phyloP scores from a whole-genome alignment of 2,888 invertebrate genomes.

The Acanthoscelides obtectus region DNA sequence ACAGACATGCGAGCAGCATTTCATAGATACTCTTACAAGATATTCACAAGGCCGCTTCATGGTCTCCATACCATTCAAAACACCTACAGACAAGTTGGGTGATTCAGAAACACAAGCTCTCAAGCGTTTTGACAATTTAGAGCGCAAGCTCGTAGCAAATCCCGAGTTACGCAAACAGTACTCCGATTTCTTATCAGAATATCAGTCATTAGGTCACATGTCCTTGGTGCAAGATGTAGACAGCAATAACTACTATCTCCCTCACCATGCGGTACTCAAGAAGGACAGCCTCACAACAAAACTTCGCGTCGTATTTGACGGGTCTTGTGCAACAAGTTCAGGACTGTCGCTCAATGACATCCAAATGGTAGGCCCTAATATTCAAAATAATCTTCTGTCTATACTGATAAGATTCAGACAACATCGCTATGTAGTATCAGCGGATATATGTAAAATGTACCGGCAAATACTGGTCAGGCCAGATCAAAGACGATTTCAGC shows the following conservation, averaged over 20 bases:
- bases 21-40: background rate
- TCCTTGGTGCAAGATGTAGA: background rate
- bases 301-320: conserved; percentile 12
- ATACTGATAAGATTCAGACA: conserved; percentile 8
- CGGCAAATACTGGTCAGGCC: conserved; percentile 6
- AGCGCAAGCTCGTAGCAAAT: background rate
- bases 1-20: background rate
- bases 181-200: conserved; percentile 6
- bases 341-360: conserved; percentile 9
- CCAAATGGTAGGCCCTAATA: conserved; percentile 7
- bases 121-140: background rate
- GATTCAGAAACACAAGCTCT: background rate
- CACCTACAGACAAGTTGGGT: background rate
- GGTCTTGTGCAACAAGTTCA: background rate
- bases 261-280: conserved; percentile 13
- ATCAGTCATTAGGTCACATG: conserved; percentile 4
- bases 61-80: conserved; percentile 7
- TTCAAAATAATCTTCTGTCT: conserved; percentile 10
- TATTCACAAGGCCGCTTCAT: conserved; percentile 5
- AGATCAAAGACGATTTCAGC: conserved; percentile 2
- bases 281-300: conserved; percentile 8
- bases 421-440: conserved; percentile 9
- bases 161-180: background rate
- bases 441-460: conserved; percentile 15
- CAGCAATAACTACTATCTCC: conserved; percentile 5